phyloP scores from a whole-genome alignment of 2,113 vertebrate genomes.

The Montifringilla adamsi region DNA sequence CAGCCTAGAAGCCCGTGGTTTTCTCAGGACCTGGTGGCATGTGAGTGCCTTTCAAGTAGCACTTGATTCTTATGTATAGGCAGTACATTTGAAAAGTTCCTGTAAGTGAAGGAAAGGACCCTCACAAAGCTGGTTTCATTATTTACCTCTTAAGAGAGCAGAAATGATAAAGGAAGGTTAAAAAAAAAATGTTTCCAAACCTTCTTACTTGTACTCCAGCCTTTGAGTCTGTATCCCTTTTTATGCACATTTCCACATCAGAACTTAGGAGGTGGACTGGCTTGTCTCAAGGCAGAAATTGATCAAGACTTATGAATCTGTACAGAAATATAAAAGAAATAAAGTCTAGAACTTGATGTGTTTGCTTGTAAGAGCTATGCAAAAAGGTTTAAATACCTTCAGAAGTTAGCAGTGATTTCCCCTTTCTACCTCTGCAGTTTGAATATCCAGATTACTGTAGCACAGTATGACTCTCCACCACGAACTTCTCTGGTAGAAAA shows the following conservation, averaged over 20 bases:
- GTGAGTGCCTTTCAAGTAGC: neutral
- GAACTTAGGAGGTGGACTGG: neutral
- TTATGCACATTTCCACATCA: neutral
- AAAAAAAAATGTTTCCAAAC: neutral
- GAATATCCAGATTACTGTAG: neutral
- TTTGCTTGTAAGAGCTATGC: neutral
- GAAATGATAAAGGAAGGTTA: neutral
- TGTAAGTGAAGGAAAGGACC: neutral
- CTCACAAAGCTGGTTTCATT: neutral
- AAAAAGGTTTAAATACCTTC: neutral
- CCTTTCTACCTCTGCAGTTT: neutral
- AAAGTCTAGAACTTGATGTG: neutral
- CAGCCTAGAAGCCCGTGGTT: neutral
- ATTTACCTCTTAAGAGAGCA: neutral
- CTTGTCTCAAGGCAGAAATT: neutral
- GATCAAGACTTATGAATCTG: neutral
- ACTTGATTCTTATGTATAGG: neutral
- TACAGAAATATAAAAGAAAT: neutral
- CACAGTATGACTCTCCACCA: fast-evolving
- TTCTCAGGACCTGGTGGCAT: neutral
- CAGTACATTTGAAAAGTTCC: neutral
- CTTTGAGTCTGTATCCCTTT: neutral
- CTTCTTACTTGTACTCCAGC: neutral
- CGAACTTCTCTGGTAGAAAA: neutral
- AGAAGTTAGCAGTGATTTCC: neutral